Evolutionary conservation across 2,888 invertebrate species (phyloP), one percentile per base, ranked within the genome.

Genomic region (Pristionchus japonicus): DNA sequence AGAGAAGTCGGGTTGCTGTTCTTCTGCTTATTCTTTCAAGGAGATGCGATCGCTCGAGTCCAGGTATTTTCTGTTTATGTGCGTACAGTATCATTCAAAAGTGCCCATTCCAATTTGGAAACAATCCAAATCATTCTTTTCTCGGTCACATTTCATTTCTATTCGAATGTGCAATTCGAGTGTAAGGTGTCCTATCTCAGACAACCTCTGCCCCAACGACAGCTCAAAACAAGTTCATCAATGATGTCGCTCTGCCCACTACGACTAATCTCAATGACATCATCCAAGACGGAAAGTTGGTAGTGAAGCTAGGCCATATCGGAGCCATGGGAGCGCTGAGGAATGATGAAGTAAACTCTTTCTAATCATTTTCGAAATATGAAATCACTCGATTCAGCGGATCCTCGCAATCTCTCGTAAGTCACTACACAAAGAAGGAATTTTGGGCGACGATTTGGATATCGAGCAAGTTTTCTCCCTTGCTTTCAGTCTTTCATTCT

Each of bases 361-460:
- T 11, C 6, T 74, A n/a, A n/a, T n/a, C n/a, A n/a, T n/a, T n/a
- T n/a, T n/a, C n/a, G n/a, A n/a, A n/a, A n/a, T n/a, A n/a, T n/a
- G n/a, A n/a, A n/a, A n/a, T n/a, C n/a, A n/a, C n/a, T n/a, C n/a
- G n/a, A 3, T 7, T 23, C 11, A 74, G 74, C 74, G 74, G 20
- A 20, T 74, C 7, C 80, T 80, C 15, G 47, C 20, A 49, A 80
- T 80, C 27, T 49, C 47, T 49, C 47, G 80, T 23, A 80, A 47
- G 23, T 80, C 80, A 4, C 80, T 80, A 11, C 80, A 80, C 47
- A 80, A 47, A 23, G 80, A 80, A 20, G 80, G 80, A 49, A 80
- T 80, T 49, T 49, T 80, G 4, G 80, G 80, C 1, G 80, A 80
- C 49, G 80, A 80, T 80, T 31, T 80, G 6, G 80, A 80, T 49